Evolutionary conservation across 2,888 invertebrate genomes (phyloP).

Genomic region (Malachius bipustulatus): DNA sequence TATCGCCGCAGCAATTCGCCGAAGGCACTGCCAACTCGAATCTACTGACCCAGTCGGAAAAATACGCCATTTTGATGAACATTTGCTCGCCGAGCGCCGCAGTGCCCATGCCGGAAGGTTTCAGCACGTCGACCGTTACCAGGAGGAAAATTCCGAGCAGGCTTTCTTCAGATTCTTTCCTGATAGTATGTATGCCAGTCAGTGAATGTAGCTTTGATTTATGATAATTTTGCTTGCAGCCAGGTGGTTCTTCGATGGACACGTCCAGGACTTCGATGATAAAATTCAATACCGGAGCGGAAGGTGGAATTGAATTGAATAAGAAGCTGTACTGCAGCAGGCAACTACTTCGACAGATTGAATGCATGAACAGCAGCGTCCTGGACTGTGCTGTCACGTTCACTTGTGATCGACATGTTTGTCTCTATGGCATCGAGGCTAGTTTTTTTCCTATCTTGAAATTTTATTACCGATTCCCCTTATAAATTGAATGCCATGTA

Average conservation of each 20-base stretch:
- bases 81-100: slow-evolving; percentile 60
- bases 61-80: slow-evolving; percentile 71
- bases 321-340: slow-evolving; percentile 58
- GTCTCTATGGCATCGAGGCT: slow-evolving; percentile 59
- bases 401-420: slow-evolving; percentile 69
- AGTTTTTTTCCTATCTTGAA: slow-evolving; percentile 14
- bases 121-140: slow-evolving; percentile 46
- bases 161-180: background rate
- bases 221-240: too few species aligned
- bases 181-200: too few species aligned
- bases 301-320: slow-evolving; percentile 23
- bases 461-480: too few species aligned
- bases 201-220: too few species aligned
- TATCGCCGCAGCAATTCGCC: slow-evolving; percentile 72
- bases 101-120: slow-evolving; percentile 61
- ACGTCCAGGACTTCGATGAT: slow-evolving; percentile 32
- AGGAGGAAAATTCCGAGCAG: slow-evolving; percentile 33
- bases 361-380: slow-evolving; percentile 62
- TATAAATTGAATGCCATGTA: too few species aligned
- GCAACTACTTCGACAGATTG: slow-evolving; percentile 52
- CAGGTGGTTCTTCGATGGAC: slow-evolving; percentile 29
- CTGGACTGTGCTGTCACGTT: slow-evolving; percentile 70
- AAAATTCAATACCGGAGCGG: slow-evolving; percentile 24
- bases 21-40: slow-evolving; percentile 66
- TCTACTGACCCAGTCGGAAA: slow-evolving; percentile 64